Percentiles rank a stretch among this genome's conserved stretches.
Evolutionary conservation across 2,797 vertebrate species (phyloP).

Genomic region (Amblyraja radiata): DNA sequence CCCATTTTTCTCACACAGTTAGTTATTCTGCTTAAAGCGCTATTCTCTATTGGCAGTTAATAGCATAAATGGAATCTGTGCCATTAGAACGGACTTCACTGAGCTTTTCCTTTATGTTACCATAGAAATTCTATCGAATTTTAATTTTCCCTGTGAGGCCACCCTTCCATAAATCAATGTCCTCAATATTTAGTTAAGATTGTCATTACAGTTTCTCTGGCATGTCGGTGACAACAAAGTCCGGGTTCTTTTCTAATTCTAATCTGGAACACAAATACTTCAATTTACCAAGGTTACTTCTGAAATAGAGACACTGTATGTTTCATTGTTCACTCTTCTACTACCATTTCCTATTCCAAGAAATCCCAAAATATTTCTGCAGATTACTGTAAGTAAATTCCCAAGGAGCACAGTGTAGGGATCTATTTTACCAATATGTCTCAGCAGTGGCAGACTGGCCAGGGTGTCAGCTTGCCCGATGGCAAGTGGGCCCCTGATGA

Average conservation of each 20-base stretch:
- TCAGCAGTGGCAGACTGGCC: too few relatives aligned
- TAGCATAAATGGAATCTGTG: too few relatives aligned
- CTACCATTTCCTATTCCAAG: neutral
- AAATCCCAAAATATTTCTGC: neutral
- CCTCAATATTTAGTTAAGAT: neutral
- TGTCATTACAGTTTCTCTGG: neutral
- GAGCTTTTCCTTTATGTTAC: too few relatives aligned
- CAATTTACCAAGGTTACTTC: neutral
- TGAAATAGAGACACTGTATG: neutral
- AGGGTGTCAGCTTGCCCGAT: too few relatives aligned
- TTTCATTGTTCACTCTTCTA: neutral
- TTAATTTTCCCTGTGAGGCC: neutral
- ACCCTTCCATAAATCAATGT: neutral
- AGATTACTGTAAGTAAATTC: neutral
- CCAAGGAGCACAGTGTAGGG: neutral
- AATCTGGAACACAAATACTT: neutral
- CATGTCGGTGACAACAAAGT: neutral
- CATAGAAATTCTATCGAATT: neutral
- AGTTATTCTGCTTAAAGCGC: too few relatives aligned
- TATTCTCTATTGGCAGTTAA: too few relatives aligned
- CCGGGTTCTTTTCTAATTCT: neutral
- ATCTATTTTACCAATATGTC: neutral
- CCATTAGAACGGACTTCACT: too few relatives aligned
- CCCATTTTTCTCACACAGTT: too few relatives aligned
- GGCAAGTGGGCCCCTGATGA: too few relatives aligned